Evolutionary conservation across 2,113 vertebrate genomes (phyloP).

Genomic region (Microcebus lehilahytsara): DNA sequence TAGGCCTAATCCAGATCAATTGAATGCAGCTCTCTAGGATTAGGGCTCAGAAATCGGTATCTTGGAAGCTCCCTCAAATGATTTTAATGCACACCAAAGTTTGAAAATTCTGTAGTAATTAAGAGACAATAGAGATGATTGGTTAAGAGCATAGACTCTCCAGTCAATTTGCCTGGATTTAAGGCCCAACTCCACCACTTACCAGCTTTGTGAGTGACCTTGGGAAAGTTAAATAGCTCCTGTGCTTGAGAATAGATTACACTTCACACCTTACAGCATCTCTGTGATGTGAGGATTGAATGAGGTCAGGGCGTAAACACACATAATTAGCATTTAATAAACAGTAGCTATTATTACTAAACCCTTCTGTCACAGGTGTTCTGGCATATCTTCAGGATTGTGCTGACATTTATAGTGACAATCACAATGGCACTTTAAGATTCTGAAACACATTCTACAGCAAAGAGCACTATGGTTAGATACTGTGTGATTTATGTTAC

Average conservation of each 20-base stretch:
- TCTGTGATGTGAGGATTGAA: not conserved
- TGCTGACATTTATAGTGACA: not conserved
- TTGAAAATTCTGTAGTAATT: not conserved
- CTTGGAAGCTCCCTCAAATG: not conserved
- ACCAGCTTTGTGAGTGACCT: not conserved
- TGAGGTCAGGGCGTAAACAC: not conserved
- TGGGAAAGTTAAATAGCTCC: not conserved
- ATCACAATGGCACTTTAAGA: not conserved
- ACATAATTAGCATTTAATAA: not conserved
- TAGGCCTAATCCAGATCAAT: not conserved
- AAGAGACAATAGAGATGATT: not conserved
- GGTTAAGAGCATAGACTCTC: not conserved
- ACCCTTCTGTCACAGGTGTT: not conserved
- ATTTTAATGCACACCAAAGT: not conserved
- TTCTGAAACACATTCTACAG: slow-evolving; percentile 37
- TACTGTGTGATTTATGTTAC: not conserved
- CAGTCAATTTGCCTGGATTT: not conserved
- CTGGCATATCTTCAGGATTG: not conserved
- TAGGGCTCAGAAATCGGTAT: not conserved
- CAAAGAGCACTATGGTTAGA: not conserved
- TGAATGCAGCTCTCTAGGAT: not conserved
- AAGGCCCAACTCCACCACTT: not conserved
- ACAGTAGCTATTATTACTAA: not conserved
- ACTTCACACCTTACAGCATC: not conserved
- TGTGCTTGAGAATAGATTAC: not conserved